Evolutionary conservation across 2,113 vertebrate species (phyloP).

Genomic region (Amazona guildingii): DNA sequence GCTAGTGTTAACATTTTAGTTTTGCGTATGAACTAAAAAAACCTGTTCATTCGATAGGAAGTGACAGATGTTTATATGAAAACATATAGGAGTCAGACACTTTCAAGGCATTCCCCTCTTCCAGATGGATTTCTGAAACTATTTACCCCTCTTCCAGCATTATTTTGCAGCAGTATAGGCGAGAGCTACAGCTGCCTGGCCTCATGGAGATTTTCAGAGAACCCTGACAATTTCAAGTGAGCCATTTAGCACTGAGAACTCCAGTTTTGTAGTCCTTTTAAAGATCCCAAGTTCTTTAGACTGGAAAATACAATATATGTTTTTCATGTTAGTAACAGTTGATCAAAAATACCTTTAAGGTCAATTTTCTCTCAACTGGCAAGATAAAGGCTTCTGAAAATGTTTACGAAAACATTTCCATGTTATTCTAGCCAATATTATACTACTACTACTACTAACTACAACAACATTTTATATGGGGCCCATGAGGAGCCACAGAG

Average conservation of each 20-base stretch:
- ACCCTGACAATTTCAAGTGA: background rate
- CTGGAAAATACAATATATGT: background rate
- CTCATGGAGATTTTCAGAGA: background rate
- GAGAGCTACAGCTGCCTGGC: background rate
- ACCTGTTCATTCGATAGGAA: background rate
- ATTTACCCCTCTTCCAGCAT: background rate
- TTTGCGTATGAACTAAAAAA: background rate
- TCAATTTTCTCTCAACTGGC: background rate
- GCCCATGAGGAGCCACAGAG: background rate
- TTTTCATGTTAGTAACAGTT: background rate
- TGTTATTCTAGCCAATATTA: background rate
- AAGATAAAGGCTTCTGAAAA: background rate
- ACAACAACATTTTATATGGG: background rate
- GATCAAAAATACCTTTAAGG: background rate
- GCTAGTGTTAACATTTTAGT: background rate
- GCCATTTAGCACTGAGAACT: background rate
- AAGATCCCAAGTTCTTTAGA: background rate
- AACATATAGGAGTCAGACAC: background rate
- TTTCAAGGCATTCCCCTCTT: background rate
- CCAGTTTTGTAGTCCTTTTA: background rate
- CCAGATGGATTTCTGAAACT: background rate
- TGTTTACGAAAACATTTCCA: background rate
- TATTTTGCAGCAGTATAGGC: background rate
- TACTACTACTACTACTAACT: background rate
- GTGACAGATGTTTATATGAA: background rate